Evolutionary conservation across 1,140 invertebrate genomes (phyloP), one percentile per base, ranked within the genome.

Genomic region (Metaphire vulgaris): DNA sequence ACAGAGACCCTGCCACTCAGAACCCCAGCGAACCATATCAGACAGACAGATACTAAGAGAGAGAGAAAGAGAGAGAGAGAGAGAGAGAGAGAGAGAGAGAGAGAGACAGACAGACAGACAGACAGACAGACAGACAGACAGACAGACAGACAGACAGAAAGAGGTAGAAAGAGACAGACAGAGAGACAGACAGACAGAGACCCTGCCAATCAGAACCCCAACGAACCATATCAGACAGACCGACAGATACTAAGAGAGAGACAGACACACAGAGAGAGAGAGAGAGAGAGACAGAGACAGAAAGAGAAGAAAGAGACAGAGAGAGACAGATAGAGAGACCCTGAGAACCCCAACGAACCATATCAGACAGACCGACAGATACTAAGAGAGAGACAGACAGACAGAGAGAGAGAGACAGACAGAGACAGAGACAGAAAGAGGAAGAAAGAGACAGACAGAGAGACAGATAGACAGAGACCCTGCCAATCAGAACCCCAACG

Each of bases 331-430:
- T 16, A 74, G 6, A 74, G 1, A 32, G 69, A 21, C 15, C 33
- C n/a, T 70, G 29, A 70, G 29, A 56, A 56, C 41, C 41, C 21
- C 41, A 56, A 56, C 6, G 6, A 56, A 56, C 6, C 6, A 12
- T 56, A 56, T 21, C 6, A 56, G 41, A 56, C 21, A 69, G n/a
- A 2, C 14, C 6, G 68, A 69, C 14, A n/a, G 68, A 69, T 28
- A 69, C 2, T 28, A 30, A 70, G 69, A 74, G 72, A 74, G 72
- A 74, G 72, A 74, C 33, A 74, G 72, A 74, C 33, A 74, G 34
- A 66, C 33, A 74, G 41, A 66, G 41, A 66, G 72, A 66, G 72
- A 66, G 41, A 74, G 72, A 74, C 1, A 66, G 72, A 74, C 1
- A 74, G 72, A 66, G 72, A 74, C 33, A 74, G 41, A 66, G 34